These are phyloP conservation scores for Sarcophilus harrisii DNA, from an alignment of 2,797 vertebrate genomes.

Conservation along the genomic window DNA sequence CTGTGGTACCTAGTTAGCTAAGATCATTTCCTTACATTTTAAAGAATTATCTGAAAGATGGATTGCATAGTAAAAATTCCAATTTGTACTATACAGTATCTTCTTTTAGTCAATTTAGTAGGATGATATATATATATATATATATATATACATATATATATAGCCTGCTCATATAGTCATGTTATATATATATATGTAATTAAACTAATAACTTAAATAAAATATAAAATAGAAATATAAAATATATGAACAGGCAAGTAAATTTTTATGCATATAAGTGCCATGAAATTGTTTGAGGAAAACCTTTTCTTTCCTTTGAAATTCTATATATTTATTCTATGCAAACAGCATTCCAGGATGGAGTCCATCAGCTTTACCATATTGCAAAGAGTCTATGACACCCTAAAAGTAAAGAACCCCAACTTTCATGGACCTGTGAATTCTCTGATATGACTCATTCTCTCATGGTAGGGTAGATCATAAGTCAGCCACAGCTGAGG, in stretches of 20 bases:
- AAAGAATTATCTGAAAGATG: slow-evolving; percentile 21
- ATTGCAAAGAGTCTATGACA: neutral
- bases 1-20: neutral
- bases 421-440: neutral
- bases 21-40: neutral
- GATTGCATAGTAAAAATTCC: slow-evolving; percentile 41
- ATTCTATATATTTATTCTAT: neutral
- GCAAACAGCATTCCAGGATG: neutral
- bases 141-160: no score
- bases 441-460: neutral
- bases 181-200: no score
- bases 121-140: no score
- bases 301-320: neutral
- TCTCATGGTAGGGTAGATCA: neutral
- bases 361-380: neutral
- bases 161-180: no score
- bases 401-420: neutral
- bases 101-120: slow-evolving; percentile 1
- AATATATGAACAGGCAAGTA: slow-evolving; percentile 13
- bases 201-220: no score
- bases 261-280: slow-evolving; percentile 3
- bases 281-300: neutral
- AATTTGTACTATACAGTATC: slow-evolving; percentile 29
- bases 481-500: neutral
- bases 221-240: neutral